phyloP scores from a whole-genome alignment of 2,797 vertebrate species.

The Girardinus metallicus region DNA sequence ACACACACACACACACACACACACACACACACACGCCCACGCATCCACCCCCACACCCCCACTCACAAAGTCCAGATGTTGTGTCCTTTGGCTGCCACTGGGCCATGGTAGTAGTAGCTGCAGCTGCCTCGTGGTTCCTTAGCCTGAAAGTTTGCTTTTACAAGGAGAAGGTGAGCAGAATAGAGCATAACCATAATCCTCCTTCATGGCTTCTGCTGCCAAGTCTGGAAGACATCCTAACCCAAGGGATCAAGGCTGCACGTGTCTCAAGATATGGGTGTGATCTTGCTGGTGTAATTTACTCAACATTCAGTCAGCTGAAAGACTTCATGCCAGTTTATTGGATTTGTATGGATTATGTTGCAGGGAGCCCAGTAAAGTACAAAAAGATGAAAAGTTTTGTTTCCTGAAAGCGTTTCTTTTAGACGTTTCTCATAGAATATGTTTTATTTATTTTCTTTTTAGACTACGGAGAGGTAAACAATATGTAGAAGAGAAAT shows the following conservation, averaged over 20 bases:
- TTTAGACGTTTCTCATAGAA: not conserved
- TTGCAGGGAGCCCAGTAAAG: slow-evolving; percentile 25
- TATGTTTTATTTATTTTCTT: not conserved
- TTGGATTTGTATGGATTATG: slow-evolving; percentile 30
- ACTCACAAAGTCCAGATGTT: slow-evolving; percentile 70
- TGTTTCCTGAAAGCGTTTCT: not conserved
- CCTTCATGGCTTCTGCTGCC: slow-evolving; percentile 17
- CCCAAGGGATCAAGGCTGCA: slow-evolving; percentile 39
- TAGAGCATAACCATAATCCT: slow-evolving; percentile 20
- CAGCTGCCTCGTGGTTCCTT: slow-evolving; percentile 41
- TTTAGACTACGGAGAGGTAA: not conserved
- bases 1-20: not conserved
- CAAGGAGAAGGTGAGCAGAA: slow-evolving; percentile 40
- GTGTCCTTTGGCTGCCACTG: slow-evolving; percentile 70
- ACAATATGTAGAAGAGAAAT: not conserved
- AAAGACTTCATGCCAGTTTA: slow-evolving; percentile 41
- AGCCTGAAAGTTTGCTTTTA: slow-evolving; percentile 52
- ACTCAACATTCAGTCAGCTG: slow-evolving; percentile 34
- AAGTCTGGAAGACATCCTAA: slow-evolving; percentile 57
- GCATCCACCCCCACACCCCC: too few species aligned
- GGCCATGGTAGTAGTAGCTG: slow-evolving; percentile 41
- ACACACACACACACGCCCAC: not conserved
- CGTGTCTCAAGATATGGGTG: slow-evolving; percentile 36
- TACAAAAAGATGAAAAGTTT: slow-evolving; percentile 22
- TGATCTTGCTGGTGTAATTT: slow-evolving; percentile 55